Percentiles rank a stretch among this genome's conserved stretches.
Conservation (phyloP, 2,888 invertebrate species). For the Orthosia gothica region DNA sequence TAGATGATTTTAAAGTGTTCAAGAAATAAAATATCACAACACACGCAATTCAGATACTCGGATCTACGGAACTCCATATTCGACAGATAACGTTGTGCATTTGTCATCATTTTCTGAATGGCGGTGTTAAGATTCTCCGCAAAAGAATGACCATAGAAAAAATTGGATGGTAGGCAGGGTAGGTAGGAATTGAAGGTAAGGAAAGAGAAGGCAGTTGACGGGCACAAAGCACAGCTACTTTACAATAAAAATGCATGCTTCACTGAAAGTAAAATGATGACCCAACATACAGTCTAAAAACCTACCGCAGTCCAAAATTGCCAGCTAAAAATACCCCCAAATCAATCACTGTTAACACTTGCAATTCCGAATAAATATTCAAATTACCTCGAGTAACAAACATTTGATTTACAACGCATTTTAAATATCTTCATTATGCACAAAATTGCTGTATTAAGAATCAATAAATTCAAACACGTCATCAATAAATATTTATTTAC, state of each 20-base stretch:
- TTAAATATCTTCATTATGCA: conserved; percentile 76
- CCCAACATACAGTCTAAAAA: background rate
- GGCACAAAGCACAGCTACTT: too few relatives aligned
- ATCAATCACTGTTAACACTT: conserved; percentile 36
- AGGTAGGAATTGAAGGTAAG: too few relatives aligned
- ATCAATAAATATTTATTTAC: conserved; percentile 84
- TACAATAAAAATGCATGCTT: background rate
- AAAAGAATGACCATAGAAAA: too few relatives aligned
- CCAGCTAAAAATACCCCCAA: conserved; percentile 27
- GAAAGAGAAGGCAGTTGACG: too few relatives aligned
- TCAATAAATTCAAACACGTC: conserved; percentile 78
- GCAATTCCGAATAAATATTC: conserved; percentile 60
- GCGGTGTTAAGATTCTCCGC: too few relatives aligned
- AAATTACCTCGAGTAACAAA: conserved; percentile 59
- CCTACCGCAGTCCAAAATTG: background rate
- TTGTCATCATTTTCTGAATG: too few relatives aligned
- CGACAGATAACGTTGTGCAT: too few relatives aligned
- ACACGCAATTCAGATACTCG: too few relatives aligned
- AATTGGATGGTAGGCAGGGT: too few relatives aligned
- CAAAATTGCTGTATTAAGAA: conserved; percentile 68
- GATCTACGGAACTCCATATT: too few relatives aligned
- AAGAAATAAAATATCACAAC: too few relatives aligned
- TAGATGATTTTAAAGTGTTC: too few relatives aligned
- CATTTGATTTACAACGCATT: conserved; percentile 72
- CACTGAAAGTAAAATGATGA: background rate